Conservation (phyloP, 2,113 vertebrate genomes). For the Gadus macrocephalus region DNA sequence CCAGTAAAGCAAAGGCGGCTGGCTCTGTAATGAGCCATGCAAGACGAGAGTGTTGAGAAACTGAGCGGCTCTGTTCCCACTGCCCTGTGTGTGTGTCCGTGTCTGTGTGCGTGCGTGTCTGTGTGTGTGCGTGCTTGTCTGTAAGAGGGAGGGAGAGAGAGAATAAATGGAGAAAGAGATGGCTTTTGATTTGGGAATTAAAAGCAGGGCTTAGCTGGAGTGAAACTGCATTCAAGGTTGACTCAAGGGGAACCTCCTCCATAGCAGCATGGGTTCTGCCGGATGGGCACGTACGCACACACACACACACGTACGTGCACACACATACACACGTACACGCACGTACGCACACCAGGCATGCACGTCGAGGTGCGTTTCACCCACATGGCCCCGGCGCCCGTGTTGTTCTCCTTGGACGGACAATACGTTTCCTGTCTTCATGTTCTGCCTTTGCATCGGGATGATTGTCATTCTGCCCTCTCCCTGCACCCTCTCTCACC, state of each 20-base stretch:
- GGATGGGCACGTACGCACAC: background rate
- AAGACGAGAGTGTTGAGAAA: slow-evolving; percentile 20
- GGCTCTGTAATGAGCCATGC: slow-evolving; percentile 6
- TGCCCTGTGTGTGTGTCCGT: slow-evolving; percentile 1
- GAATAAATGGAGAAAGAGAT: slow-evolving; percentile 12
- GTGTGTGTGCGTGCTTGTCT: background rate
- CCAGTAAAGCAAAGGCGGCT: background rate
- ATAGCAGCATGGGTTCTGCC: slow-evolving; percentile 39
- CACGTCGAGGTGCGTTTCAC: slow-evolving; percentile 39
- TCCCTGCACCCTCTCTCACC: slow-evolving; percentile 4
- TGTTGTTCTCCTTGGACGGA: slow-evolving; percentile 44
- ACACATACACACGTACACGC: slow-evolving; percentile 16
- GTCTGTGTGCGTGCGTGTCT: background rate
- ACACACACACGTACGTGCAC: slow-evolving; percentile 19
- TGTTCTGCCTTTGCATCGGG: slow-evolving; percentile 50
- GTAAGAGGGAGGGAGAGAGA: slow-evolving; percentile 11
- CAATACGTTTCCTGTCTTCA: slow-evolving; percentile 46
- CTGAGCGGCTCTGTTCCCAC: slow-evolving; percentile 14
- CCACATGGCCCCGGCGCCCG: slow-evolving; percentile 45
- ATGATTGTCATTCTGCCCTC: slow-evolving; percentile 41
- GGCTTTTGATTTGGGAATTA: slow-evolving; percentile 47
- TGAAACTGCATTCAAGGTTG: slow-evolving; percentile 63
- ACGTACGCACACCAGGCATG: slow-evolving; percentile 18
- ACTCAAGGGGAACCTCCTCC: slow-evolving; percentile 53
- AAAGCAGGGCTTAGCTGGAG: slow-evolving; percentile 36